Evolutionary conservation across 2,797 vertebrate genomes (phyloP), one percentile per base, ranked within the genome.

Genomic region (Poeciliopsis gracilis): DNA sequence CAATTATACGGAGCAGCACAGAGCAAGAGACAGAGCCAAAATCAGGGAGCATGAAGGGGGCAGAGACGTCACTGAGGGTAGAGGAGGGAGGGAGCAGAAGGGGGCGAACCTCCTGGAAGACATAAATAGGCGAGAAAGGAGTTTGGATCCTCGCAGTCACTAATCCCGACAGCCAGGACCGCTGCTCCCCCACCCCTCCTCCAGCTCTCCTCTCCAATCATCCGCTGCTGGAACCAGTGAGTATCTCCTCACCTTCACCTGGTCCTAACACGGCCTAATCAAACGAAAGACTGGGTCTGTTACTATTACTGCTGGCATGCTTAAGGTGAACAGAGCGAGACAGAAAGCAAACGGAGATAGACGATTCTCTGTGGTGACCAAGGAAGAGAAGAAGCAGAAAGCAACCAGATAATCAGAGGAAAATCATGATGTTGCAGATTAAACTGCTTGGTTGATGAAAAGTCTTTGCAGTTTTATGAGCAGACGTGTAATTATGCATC

Each of bases 111-210:
- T 90, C 91, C 92, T 90, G 90, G 86, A 96, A 92, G 83, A 95
- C 95, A 97, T 98, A 98, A 97, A 98, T 96, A 97, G 96, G 94
- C 71, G 84, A 90, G 92, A 95, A 89, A 95, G 89, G 88, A 91
- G 84, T 94, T 25, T 92, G 85, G 81, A 92, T 87, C 86, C 82
- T 95, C 57, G 95, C 96, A 97, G 97, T 97, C 94, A 93, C 91
- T 93, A 90, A 89, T 95, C 90, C 94, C 94, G 95, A 95, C 96
- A 96, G 96, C 95, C 96, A 93, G 93, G 94, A 94, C 89, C 88
- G 90, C 92, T 91, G 94, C 94, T 92, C 91, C 89, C 89, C 90
- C 92, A 88, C 87, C 86, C 89, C 51, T 55, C 89, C 85, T 84
- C 87, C 87, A 87, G 84, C 81, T 84, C 84, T 86, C 85, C 82